Base-by-base conservation (phyloP, 2,797 vertebrate species). In the Peromyscus aztecus region DNA sequence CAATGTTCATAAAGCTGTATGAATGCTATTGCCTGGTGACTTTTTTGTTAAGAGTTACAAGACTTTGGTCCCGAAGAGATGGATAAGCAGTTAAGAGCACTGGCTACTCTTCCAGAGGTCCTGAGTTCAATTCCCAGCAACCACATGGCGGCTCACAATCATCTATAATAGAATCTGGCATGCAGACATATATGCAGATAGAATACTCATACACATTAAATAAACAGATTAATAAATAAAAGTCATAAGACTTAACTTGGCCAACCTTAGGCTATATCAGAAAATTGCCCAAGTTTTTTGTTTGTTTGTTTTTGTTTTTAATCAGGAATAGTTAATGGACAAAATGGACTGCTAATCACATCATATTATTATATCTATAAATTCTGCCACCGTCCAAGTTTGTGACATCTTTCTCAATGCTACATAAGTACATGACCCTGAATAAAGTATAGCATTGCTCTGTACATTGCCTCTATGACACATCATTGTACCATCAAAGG, bases 201-300 rank as follows among this genome's bases (percentile, higher is more conserved):
- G 27, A 65, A 29, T 65, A 31, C 4, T 65, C 63, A 31, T 65
- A 31, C 29, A 65, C 63, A 65, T 65, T 27, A 61, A 61, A 27
- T 3, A 61, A 27, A 61, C 27, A 59, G 21, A 59, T 29, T 4
- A 31, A 65, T 55, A 55, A 55, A 55, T 55, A 16, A 55, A 2
- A 31, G 11, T 93, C 57, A 84, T 40, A 75, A 87, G 52, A 59
- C 63, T 69, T 52, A 80, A 43, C 57, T 49, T 69, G 86, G 55
- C 69, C 90, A 96, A 76, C 17, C 49, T 11, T 57, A 93, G 89
- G 89, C 31, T 78, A 27, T 82, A 95, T 93, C 2, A 90, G 46
- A 90, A 83, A 90, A 96, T 87, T 93, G 49, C 78, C 82, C 80
- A 96, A 76, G 46, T 91, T 49, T 40, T 14, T 90, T 81, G 17